These are phyloP conservation scores for Thinocorus orbignyianus DNA, from an alignment of 2,113 vertebrate species.

Conservation along the genomic window DNA sequence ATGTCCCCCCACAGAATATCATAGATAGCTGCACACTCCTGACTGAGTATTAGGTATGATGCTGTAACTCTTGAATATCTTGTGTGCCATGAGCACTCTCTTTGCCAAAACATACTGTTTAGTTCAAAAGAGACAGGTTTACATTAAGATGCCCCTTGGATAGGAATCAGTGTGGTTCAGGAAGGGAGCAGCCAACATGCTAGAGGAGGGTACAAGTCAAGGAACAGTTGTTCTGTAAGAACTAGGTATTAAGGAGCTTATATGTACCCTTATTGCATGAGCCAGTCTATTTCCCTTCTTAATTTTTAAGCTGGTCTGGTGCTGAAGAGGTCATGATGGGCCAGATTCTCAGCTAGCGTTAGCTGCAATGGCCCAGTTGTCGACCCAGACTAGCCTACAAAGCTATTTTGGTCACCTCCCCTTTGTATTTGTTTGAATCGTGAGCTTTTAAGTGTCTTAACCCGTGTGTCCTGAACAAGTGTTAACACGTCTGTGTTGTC, in stretches of 20 bases:
- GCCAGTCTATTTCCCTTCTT: slow-evolving; percentile 23
- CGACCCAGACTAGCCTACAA: neutral
- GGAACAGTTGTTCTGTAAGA: neutral
- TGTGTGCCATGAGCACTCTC: neutral
- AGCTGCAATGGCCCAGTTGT: neutral
- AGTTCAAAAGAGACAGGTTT: neutral
- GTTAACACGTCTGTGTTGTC: neutral
- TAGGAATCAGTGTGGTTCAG: neutral
- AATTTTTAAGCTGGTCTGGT: slow-evolving; percentile 52
- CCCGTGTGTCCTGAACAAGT: neutral
- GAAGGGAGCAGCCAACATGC: neutral
- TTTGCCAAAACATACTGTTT: neutral
- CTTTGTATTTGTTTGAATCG: neutral
- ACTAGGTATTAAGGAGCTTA: slow-evolving; percentile 10
- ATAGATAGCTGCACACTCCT: fast-evolving
- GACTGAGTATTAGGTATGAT: fast-evolving
- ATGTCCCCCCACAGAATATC: neutral
- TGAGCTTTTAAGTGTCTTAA: slow-evolving; percentile 43
- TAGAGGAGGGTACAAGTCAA: neutral
- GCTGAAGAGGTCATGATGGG: neutral
- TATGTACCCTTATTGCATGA: neutral
- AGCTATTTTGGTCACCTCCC: neutral
- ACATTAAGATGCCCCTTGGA: neutral
- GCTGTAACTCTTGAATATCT: neutral
- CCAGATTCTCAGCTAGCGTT: neutral